phyloP scores from a whole-genome alignment of 2,888 invertebrate species.

The Drosophila paracracens region DNA sequence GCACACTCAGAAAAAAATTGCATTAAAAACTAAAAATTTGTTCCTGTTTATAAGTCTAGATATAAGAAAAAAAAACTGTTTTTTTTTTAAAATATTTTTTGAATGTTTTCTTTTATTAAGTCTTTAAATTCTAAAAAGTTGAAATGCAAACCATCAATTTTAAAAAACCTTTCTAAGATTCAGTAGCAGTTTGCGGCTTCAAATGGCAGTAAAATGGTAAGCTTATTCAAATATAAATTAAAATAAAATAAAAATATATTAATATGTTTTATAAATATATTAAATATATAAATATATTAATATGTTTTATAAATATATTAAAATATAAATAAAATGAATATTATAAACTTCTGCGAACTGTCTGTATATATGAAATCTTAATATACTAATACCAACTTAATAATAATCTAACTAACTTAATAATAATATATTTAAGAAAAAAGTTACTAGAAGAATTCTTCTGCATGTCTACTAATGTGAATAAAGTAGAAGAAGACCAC shows the following conservation, averaged over 20 bases:
- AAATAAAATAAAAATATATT: no score
- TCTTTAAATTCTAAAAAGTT: background rate
- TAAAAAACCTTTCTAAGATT: background rate
- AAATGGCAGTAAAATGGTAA: background rate
- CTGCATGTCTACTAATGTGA: background rate
- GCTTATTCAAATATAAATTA: background rate
- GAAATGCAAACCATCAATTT: background rate
- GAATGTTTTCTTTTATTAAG: background rate
- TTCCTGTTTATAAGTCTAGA: accelerated
- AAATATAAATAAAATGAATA: no score
- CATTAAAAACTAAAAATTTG: no score
- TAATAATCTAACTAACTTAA: background rate
- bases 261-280: no score
- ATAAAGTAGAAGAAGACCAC: no score
- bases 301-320: no score
- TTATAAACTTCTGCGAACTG: no score
- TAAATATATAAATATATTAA: no score
- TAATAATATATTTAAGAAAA: background rate
- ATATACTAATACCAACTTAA: background rate
- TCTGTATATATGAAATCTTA: no score
- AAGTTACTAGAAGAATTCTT: background rate
- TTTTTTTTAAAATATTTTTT: background rate
- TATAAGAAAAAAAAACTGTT: background rate
- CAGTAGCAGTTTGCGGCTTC: background rate
- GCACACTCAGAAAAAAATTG: background rate